phyloP scores from a whole-genome alignment of 2,888 invertebrate species.

The Drosophila dives region DNA sequence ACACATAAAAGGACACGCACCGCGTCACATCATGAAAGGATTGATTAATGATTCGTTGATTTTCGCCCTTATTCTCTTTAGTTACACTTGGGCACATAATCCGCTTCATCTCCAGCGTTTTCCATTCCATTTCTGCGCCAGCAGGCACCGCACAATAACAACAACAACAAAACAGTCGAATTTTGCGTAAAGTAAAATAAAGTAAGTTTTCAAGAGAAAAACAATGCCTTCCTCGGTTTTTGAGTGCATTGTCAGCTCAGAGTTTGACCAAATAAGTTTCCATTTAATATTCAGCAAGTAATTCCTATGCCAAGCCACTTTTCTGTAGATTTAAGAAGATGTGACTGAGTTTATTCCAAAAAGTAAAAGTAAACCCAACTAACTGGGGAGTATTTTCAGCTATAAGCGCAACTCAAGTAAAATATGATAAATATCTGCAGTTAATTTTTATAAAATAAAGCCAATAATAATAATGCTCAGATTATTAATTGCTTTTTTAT shows the following conservation, averaged over 20 bases:
- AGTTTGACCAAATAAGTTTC: conserved; percentile 25
- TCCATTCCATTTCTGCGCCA: conserved; percentile 52
- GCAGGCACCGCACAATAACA: conserved; percentile 39
- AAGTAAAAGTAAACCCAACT: neutral
- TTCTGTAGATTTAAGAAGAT: neutral
- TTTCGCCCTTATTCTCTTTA: conserved; percentile 84
- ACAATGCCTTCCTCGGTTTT: conserved; percentile 45
- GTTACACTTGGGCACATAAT: conserved; percentile 83
- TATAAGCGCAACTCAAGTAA: neutral
- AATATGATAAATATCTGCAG: neutral
- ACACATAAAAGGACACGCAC: conserved; percentile 84
- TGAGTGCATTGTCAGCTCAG: conserved; percentile 24
- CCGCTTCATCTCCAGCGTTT: conserved; percentile 77
- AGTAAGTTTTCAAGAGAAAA: conserved; percentile 71
- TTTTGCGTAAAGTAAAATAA: conserved; percentile 62
- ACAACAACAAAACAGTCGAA: conserved; percentile 37
- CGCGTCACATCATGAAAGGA: conserved; percentile 85
- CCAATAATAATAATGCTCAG: neutral
- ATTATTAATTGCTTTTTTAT: neutral
- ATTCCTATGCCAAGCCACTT: conserved; percentile 1
- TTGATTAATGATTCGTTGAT: conserved; percentile 84
- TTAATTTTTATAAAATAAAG: neutral
- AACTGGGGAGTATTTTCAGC: neutral
- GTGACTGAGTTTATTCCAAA: neutral
- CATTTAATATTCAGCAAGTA: conserved; percentile 21